Evolutionary conservation across 1,140 invertebrate species (phyloP), one percentile per base, ranked within the genome.

Genomic region (Phenacoccus solenopsis): DNA sequence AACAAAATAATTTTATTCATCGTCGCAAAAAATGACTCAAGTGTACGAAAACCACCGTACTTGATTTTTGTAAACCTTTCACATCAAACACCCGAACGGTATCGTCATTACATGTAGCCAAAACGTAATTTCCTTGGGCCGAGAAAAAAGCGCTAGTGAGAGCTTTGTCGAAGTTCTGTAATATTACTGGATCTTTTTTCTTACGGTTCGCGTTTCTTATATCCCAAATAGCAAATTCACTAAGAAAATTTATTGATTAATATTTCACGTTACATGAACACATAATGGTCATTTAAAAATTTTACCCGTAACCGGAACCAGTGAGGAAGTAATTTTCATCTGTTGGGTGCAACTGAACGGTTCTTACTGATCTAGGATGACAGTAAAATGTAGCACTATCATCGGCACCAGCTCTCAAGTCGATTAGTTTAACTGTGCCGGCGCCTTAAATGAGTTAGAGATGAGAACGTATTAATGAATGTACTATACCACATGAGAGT

Each of bases 111-210:
- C 73, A 73, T 4, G 75, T 76, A 4, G 72, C 72, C 0, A 76
- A 22, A 28, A 75, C 72, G 12, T 75, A 73, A 12, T 59, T 49
- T 9, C 75, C 76, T 56, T 70, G 56, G 5, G 72, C 74, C 38
- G 76, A 76, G 67, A 75, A 76, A 67, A 76, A 76, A 9, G 74
- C 75, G 72, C 72, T 73, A 4, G 73, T 73, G 28, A 75, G 38
- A 59, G 59, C 69, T 61, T 71, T 70, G 27, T 68, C 27, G 38
- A 69, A 69, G 0, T 57, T 28, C 68, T 69, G 59, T 16, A 21
- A 22, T n/a, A 70, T 28, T 28, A 71, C 38, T 24, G 71, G 68
- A 28, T 70, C 12, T n/a, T 38, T 59, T 61, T n/a, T 56, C 32
- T 57, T 28, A 4, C 16, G 28, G 13, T 57, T 73, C 61, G 70